Base-by-base conservation (phyloP, 2,113 vertebrate genomes). In the Calonectris borealis region DNA sequence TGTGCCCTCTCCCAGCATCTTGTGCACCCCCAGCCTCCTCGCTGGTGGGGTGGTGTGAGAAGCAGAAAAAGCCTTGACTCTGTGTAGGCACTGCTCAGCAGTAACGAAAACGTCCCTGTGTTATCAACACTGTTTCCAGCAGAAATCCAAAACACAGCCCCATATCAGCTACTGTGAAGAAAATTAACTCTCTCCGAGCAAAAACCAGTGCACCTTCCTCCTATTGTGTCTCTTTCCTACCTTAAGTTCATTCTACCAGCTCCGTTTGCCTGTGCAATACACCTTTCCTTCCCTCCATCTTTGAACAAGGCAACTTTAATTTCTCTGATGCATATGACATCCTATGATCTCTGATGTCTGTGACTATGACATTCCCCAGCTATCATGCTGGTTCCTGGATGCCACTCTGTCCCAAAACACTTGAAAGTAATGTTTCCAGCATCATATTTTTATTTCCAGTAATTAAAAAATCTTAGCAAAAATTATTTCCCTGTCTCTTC, bases 21-120 rank as follows among this genome's bases (percentile, higher is more conserved):
- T 49, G n/a, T 22, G 51, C 16, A 34, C 24, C 19, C 46, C 32
- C 32, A 61, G 14, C 16, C 44, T 22, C 8, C 7, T 13, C 4
- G 1, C 27, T 49, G 38, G 3, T 22, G 19, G 32, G 3, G 6
- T 5, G 7, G 6, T 2, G 8, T 32, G 17, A 84, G 36, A 4
- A n/a, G 29, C 34, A 83, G 36, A 57, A 76, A 61, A 66, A 16
- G 4, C 46, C 69, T 40, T 34, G 46, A 3, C 13, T 8, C 12
- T 36, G 4, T 29, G 32, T 15, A 19, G 71, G n/a, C 13, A 6
- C 44, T 72, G 17, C 31, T n/a, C 27, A 71, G 31, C 8, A 27
- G 4, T 29, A 78, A 24, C 16, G 1, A 18, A 51, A 26, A 7
- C 6, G 26, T 32, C 5, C 5, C 3, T 27, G 12, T 20, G 6